Evolutionary conservation across 2,113 vertebrate genomes (phyloP).

Genomic region (Halcyon senegalensis): DNA sequence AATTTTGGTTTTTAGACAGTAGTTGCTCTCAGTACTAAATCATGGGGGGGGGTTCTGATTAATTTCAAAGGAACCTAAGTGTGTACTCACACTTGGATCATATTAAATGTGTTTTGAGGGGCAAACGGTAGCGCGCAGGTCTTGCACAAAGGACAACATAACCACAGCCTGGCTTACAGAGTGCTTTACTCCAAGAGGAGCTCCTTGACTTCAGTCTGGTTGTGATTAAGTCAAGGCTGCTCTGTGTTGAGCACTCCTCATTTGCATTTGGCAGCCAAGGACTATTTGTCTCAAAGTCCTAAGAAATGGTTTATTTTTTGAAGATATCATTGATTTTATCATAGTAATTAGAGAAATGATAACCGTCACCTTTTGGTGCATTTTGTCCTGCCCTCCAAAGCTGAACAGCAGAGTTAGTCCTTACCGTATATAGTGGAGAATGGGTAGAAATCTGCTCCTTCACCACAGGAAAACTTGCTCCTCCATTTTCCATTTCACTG

Average conservation of each 20-base stretch:
- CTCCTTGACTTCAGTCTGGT: not conserved
- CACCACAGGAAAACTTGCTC: not conserved
- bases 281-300: not conserved
- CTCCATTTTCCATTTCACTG: not conserved
- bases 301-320: not conserved
- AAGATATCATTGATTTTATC: not conserved
- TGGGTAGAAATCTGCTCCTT: not conserved
- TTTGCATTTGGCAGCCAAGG: not conserved
- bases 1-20: not conserved
- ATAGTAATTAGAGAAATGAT: not conserved
- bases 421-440: not conserved
- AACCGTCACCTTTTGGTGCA: not conserved
- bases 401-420: not conserved
- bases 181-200: not conserved
- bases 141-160: not conserved
- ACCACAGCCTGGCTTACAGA: not conserved
- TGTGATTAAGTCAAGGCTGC: not conserved
- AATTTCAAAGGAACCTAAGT: not conserved
- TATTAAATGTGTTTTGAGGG: not conserved
- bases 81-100: not conserved
- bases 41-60: not conserved
- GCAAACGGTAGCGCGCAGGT: not conserved
- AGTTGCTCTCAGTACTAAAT: not conserved
- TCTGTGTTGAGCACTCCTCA: accelerated
- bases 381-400: not conserved